Base-by-base conservation (phyloP, 2,113 vertebrate species). In the Poeciliopsis prolifica region DNA sequence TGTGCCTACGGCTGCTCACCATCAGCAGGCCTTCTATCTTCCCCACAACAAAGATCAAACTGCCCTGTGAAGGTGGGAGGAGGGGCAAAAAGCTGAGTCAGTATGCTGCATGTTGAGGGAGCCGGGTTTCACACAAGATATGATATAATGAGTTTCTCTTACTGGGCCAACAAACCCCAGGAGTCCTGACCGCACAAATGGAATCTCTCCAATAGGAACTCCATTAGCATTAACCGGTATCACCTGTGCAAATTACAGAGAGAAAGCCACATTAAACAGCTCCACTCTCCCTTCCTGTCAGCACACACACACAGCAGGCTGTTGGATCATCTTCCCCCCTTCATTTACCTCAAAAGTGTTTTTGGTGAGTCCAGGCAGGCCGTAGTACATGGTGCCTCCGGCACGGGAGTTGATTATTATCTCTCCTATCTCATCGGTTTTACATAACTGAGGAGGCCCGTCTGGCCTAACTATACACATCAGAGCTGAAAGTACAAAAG, bases 141-240 rank as follows among this genome's bases (percentile, higher is more conserved):
- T 48, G 54, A 83, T 60, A 48, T 26, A 75, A 85, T 81, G 35
- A n/a, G 22, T 37, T 13, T 44, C 70, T 95, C 96, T 90, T 93
- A 99, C 98, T 4, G 98, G 97, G 60, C 98, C 98, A 0, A 99
- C 97, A 68, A 99, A 99, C 0, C 98, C 98, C 88, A 99, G 91
- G 87, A 99, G 90, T 70, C 98, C 97, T 0, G 98, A 98, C 0
- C 97, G 95, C 72, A 98, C 96, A 63, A 99, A 99, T 0, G 97
- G 97, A n/a, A 96, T 95, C 1, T 98, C 97, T 4, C 97, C 96
- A 40, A 99, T 95, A 0, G 97, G 96, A 82, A 96, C 95, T 51
- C 97, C 97, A 0, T 94, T 91, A 3, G 95, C 86, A 73, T 92
- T 98, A 83, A 99, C 94, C 0, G 98, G 98, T 71, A 98, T 97